Evolutionary conservation across 2,888 invertebrate species (phyloP), one percentile per base, ranked within the genome.

Genomic region (Caenorhabditis wallacei): DNA sequence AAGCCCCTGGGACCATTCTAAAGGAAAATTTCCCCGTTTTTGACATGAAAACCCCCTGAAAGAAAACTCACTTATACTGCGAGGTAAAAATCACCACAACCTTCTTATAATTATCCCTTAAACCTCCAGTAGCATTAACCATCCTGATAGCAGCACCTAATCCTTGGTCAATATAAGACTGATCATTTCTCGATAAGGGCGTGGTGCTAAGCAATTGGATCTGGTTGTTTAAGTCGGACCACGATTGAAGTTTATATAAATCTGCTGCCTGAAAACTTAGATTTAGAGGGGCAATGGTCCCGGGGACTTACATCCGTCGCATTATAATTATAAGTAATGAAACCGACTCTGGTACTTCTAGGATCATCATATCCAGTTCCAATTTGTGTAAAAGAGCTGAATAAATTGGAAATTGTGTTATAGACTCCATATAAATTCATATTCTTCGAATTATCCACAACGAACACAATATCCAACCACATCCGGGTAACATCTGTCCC

Each of bases 381-480:
- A 30, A 80, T 80, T 54, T 69, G 68, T 24, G 69, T 46, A 8
- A 13, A 53, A 1, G 57, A 59, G 37, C 46, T 56, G 69, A 80
- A 80, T 11, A 80, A 8, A 5, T 16, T 40, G 0, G 59, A 61
- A n/a, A 76, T 76, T 5, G 76, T 61, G 35, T 76, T 37, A 61
- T 53, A 76, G 3, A 76, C 76, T 37, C 40, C 26, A 59, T 76
- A 76, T 59, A 76, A 26, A 20, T 76, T 76, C 76, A 76, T 76
- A 37, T 69, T 69, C 46, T 46, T 59, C 2, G 81, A 76, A 16
- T 81, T 81, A 26, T 81, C 81, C 24, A 81, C 46, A 1, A 81
- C 81, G 24, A 71, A 57, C 0, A 81, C 81, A 11, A 76, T 56
- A 59, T 81, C 81, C 16, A 81, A 46, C 81, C 81, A 81, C 7